A percentile compares a stretch with the other conserved stretches of the same genome.
phyloP scores from a whole-genome alignment of 2,888 invertebrate species.

The Lottia scabra region DNA sequence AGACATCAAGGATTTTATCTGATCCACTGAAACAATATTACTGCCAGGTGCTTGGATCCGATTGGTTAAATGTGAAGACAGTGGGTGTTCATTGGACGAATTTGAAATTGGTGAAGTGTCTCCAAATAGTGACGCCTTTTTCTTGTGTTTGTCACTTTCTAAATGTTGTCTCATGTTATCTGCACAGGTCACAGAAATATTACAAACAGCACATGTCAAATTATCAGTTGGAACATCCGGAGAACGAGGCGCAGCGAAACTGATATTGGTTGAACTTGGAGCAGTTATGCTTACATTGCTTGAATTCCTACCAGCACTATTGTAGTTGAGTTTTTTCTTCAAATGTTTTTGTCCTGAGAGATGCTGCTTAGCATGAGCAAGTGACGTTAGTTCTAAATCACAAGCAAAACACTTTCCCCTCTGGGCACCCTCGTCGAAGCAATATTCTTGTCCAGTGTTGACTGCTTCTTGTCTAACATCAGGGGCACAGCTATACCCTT shows the following conservation, averaged over 20 bases:
- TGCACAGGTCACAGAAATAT: constrained; percentile 35
- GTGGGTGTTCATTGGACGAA: background rate
- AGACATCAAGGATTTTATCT: background rate
- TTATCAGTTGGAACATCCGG: constrained; percentile 5
- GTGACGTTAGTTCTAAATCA: constrained; percentile 34
- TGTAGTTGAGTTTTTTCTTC: constrained; percentile 21
- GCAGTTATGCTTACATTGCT: too few relatives aligned
- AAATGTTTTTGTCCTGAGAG: constrained; percentile 34
- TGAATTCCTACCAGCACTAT: too few relatives aligned
- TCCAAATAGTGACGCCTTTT: constrained; percentile 17
- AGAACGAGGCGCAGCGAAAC: too few relatives aligned
- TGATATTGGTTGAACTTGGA: too few relatives aligned
- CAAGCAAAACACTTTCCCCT: constrained; percentile 41
- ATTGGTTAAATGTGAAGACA: background rate
- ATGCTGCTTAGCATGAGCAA: constrained; percentile 29
- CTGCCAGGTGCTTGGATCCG: background rate
- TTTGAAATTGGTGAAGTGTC: background rate
- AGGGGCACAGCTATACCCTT: background rate
- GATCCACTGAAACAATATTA: constrained; percentile 9
- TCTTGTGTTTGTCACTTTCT: constrained; percentile 38
- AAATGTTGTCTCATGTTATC: constrained; percentile 41
- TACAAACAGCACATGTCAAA: constrained; percentile 38
- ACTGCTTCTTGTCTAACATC: constrained; percentile 1
- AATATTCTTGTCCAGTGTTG: constrained; percentile 25
- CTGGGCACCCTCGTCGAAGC: constrained; percentile 21